phyloP scores from a whole-genome alignment of 2,888 invertebrate species.

The Homarus gammarus region DNA sequence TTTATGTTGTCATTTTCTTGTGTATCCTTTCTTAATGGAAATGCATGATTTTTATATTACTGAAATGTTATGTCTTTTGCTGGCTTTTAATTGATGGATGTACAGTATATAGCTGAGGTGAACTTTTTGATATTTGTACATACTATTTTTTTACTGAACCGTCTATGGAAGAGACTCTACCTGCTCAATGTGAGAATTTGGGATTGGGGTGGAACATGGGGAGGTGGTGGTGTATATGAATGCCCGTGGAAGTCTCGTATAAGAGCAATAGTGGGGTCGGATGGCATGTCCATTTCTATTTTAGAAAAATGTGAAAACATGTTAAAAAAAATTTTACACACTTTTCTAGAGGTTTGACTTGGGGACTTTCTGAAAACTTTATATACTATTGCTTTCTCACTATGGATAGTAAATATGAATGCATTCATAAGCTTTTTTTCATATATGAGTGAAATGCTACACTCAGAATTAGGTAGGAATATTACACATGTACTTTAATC shows the following conservation, averaged over 20 bases:
- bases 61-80: conserved; percentile 63
- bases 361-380: conserved; percentile 70
- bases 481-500: conserved; percentile 61
- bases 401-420: conserved; percentile 62
- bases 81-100: conserved; percentile 69
- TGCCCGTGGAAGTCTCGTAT: conserved; percentile 59
- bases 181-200: conserved; percentile 65
- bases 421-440: conserved; percentile 67
- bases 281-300: conserved; percentile 73
- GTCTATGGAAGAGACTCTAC: conserved; percentile 62
- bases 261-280: conserved; percentile 73
- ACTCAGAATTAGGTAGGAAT: conserved; percentile 64
- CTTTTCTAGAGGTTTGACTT: conserved; percentile 73
- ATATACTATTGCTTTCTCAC: conserved; percentile 73
- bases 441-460: conserved; percentile 46
- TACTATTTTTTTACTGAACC: conserved; percentile 73
- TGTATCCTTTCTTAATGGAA: conserved; percentile 70
- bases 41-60: conserved; percentile 69
- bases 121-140: conserved; percentile 73
- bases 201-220: conserved; percentile 54
- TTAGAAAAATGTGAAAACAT: conserved; percentile 71
- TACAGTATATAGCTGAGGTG: conserved; percentile 71
- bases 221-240: conserved; percentile 48
- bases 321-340: conserved; percentile 67
- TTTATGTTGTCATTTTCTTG: conserved; percentile 67